Evolutionary conservation across 2,113 vertebrate species (phyloP).

Genomic region (Anser brachyrhynchus): DNA sequence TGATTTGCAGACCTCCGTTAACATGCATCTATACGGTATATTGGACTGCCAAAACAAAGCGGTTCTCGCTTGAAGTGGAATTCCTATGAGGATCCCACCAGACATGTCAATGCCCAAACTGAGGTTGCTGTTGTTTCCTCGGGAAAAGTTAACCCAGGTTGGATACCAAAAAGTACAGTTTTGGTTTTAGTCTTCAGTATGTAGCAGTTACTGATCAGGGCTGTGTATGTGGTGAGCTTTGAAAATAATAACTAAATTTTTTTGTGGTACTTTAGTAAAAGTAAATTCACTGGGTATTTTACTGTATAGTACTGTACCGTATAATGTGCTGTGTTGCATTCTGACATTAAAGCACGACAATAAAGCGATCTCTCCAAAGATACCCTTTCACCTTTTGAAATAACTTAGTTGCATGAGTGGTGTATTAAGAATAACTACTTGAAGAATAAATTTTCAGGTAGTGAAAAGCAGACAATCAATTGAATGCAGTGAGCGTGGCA

Average conservation of each 20-base stretch:
- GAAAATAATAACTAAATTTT: background rate
- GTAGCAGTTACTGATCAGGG: background rate
- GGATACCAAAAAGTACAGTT: background rate
- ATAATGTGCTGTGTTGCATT: background rate
- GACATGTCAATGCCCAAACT: background rate
- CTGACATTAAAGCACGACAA: background rate
- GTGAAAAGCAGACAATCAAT: background rate
- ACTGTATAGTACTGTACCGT: background rate
- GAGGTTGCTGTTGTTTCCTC: background rate
- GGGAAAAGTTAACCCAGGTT: constrained; percentile 41
- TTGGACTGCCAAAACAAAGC: background rate
- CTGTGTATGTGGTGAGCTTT: background rate
- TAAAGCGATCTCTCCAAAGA: background rate
- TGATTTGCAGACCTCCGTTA: background rate
- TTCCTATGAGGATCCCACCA: background rate
- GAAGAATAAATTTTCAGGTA: background rate
- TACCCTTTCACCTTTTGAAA: background rate
- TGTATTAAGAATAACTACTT: background rate
- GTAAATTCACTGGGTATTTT: background rate
- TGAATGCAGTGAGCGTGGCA: background rate
- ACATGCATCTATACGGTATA: background rate
- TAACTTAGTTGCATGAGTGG: background rate
- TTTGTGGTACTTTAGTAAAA: background rate
- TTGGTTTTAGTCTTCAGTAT: background rate
- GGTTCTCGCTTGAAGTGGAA: background rate